Percentiles rank a stretch among this genome's conserved stretches.
These are phyloP conservation scores for Andrena fulva DNA, from an alignment of 2,888 invertebrate genomes.

Conservation along the genomic window DNA sequence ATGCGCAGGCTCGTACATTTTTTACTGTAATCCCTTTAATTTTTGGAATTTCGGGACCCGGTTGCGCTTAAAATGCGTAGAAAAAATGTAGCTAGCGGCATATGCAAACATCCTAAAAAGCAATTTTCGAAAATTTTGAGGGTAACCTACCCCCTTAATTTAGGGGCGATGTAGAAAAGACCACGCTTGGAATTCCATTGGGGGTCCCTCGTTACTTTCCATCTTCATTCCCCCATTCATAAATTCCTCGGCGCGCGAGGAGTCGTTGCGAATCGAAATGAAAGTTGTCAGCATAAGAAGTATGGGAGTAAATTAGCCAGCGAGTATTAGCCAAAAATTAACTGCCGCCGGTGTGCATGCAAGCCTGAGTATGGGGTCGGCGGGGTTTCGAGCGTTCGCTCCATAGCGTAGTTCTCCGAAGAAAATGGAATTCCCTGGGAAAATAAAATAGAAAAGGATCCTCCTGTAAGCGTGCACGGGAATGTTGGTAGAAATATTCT, in stretches of 20 bases:
- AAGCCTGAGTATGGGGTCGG: not conserved
- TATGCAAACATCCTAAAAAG: too few species aligned
- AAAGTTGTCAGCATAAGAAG: not conserved
- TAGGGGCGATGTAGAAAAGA: not conserved
- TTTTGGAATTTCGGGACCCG: too few species aligned
- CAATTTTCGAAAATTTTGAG: too few species aligned
- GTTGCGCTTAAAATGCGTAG: too few species aligned
- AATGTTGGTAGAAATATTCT: slow-evolving; percentile 22
- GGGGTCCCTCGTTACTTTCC: not conserved
- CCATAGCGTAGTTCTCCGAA: slow-evolving; percentile 9
- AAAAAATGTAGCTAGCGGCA: too few species aligned
- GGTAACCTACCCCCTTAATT: not conserved
- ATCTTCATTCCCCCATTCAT: not conserved
- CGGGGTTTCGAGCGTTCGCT: slow-evolving; percentile 2
- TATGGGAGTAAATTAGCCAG: not conserved
- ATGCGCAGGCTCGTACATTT: too few species aligned
- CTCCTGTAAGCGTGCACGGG: slow-evolving; percentile 26
- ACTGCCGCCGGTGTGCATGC: not conserved
- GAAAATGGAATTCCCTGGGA: slow-evolving; percentile 56
- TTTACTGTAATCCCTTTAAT: too few species aligned
- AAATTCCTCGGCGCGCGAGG: not conserved
- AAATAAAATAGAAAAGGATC: slow-evolving; percentile 24
- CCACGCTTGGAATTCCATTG: not conserved
- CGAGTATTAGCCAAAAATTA: slow-evolving; percentile 15
- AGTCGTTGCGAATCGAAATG: not conserved